phyloP scores from a whole-genome alignment of 2,888 invertebrate species.

The Schizaphis graminum region DNA sequence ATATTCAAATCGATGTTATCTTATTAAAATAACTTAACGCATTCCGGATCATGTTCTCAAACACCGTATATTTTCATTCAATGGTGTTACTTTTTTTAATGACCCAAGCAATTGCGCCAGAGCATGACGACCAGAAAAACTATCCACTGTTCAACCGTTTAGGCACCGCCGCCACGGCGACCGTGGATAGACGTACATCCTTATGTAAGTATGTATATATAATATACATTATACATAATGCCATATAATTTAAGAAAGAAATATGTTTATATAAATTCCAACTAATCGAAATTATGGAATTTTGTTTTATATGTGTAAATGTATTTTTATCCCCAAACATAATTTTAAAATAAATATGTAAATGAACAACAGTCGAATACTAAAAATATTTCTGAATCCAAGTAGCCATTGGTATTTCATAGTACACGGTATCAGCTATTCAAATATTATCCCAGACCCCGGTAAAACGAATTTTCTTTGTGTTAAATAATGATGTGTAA shows the following conservation, averaged over 20 bases:
- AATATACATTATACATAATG: background rate
- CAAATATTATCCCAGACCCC: conserved; percentile 17
- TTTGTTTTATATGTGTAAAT: background rate
- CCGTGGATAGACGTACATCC: conserved; percentile 26
- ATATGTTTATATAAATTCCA: background rate
- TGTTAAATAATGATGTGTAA: conserved; percentile 31
- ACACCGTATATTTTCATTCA: conserved; percentile 50
- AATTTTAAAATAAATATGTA: background rate
- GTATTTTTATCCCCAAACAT: background rate
- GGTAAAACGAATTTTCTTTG: background rate
- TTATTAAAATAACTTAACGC: conserved; percentile 65
- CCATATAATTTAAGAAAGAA: background rate
- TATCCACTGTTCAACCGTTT: conserved; percentile 59
- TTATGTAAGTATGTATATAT: background rate
- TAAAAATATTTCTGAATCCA: background rate
- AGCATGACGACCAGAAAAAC: conserved; percentile 63
- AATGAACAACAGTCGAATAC: background rate
- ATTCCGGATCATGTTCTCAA: conserved; percentile 65
- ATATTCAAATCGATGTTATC: conserved; percentile 63
- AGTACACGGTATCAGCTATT: background rate
- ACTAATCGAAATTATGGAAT: background rate
- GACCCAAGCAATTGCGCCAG: conserved; percentile 54
- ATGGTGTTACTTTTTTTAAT: conserved; percentile 61
- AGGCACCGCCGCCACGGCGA: conserved; percentile 19
- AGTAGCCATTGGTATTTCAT: background rate